Evolutionary conservation across 2,888 invertebrate species (phyloP).

Genomic region (Scaptodrosophila latifasciaeformis): DNA sequence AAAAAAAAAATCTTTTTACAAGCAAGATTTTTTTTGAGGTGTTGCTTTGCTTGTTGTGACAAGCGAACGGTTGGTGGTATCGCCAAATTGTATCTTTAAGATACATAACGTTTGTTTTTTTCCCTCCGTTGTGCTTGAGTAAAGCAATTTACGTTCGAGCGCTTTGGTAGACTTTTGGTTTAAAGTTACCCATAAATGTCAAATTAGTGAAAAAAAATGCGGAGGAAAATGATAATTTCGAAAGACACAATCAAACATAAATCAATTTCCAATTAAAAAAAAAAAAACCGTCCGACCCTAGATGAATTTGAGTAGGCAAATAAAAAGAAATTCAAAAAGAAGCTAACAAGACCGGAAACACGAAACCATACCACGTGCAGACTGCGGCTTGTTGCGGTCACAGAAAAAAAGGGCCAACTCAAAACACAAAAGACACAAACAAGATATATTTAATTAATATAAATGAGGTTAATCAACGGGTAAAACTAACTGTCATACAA

Average conservation of each 20-base stretch:
- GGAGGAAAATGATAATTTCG: constrained; percentile 17
- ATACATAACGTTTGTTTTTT: not conserved
- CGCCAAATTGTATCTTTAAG: constrained; percentile 21
- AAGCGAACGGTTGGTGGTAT: constrained; percentile 37
- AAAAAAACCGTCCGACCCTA: constrained; percentile 13
- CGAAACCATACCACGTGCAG: constrained; percentile 24
- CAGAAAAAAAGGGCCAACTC: too few species aligned
- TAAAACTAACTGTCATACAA: constrained; percentile 19
- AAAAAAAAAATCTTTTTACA: constrained; percentile 12
- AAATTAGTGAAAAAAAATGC: constrained; percentile 34
- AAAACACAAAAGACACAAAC: too few species aligned
- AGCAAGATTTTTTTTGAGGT: constrained; percentile 50
- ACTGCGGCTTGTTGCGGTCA: too few species aligned
- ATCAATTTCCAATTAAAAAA: too few species aligned
- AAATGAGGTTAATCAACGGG: constrained; percentile 25
- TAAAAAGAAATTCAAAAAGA: constrained; percentile 5
- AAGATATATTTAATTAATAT: too few species aligned
- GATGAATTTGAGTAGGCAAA: constrained; percentile 1
- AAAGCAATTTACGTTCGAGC: constrained; percentile 16
- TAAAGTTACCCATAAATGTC: constrained; percentile 43
- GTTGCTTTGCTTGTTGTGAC: constrained; percentile 56
- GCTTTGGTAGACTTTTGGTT: constrained; percentile 5
- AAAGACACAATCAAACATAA: constrained; percentile 28
- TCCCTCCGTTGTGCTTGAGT: constrained; percentile 17
- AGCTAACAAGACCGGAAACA: constrained; percentile 38